Evolutionary conservation across 2,113 vertebrate genomes (phyloP).

Genomic region (Lasiurus cinereus): DNA sequence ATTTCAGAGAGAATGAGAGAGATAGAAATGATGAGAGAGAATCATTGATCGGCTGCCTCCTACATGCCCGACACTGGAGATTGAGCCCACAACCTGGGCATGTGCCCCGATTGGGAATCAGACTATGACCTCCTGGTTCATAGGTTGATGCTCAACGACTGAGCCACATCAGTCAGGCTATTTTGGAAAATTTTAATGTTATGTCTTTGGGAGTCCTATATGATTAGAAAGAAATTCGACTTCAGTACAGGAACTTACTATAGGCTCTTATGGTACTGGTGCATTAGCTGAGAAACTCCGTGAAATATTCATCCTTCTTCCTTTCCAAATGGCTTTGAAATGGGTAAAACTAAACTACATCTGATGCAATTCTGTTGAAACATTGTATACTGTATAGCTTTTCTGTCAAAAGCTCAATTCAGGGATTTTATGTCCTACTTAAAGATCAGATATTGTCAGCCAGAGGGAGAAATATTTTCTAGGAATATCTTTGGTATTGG

Average conservation of each 20-base stretch:
- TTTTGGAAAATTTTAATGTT: slow-evolving; percentile 27
- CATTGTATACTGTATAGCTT: background rate
- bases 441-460: slow-evolving; percentile 61
- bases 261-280: background rate
- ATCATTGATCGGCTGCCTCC: too few relatives aligned
- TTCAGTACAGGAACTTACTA: slow-evolving; percentile 33
- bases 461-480: slow-evolving; percentile 66
- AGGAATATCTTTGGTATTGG: slow-evolving; percentile 67
- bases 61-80: too few relatives aligned
- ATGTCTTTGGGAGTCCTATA: slow-evolving; percentile 19
- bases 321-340: slow-evolving; percentile 63
- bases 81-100: too few relatives aligned
- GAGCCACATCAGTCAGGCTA: too few relatives aligned
- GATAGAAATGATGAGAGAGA: too few relatives aligned
- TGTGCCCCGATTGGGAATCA: too few relatives aligned
- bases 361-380: slow-evolving; percentile 62
- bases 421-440: slow-evolving; percentile 68
- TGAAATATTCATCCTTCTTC: slow-evolving; percentile 47
- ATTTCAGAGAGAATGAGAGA: too few relatives aligned
- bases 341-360: slow-evolving; percentile 41
- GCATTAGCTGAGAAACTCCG: slow-evolving; percentile 57
- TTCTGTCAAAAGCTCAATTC: slow-evolving; percentile 54
- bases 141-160: too few relatives aligned
- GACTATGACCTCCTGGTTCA: too few relatives aligned
- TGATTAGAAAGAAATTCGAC: too few relatives aligned